A percentile compares a stretch with the other conserved stretches of the same genome.
Conservation (phyloP, 2,888 invertebrate genomes). For the Drosophila nigricruria region DNA sequence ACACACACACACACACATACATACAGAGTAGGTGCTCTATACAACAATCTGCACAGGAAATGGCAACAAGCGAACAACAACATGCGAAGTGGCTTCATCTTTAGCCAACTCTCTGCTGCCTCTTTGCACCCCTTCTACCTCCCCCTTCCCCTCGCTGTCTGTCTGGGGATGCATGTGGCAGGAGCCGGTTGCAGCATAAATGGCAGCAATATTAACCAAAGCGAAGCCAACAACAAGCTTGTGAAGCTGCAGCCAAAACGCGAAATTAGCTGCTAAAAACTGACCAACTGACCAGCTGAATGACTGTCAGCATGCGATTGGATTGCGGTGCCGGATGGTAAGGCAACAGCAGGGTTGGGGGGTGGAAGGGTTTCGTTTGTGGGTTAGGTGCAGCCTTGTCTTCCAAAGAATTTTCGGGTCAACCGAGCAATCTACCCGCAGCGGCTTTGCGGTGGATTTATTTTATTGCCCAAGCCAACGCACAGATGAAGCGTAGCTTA, state of each 20-base stretch:
- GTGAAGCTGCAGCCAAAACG: constrained; percentile 32
- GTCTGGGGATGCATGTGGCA: constrained; percentile 20
- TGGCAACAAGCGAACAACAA: constrained; percentile 57
- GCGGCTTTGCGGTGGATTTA: constrained; percentile 79
- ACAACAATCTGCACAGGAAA: constrained; percentile 52
- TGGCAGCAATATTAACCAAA: constrained; percentile 52
- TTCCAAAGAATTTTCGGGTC: constrained; percentile 58
- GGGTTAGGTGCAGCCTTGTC: constrained; percentile 3
- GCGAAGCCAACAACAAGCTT: constrained; percentile 31
- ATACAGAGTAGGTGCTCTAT: constrained; percentile 6
- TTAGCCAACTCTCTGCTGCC: neutral
- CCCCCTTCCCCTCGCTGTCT: neutral
- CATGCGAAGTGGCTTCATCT: constrained; percentile 47
- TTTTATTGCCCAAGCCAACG: constrained; percentile 66
- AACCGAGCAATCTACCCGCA: constrained; percentile 75
- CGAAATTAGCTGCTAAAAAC: constrained; percentile 60
- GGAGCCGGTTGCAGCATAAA: constrained; percentile 47
- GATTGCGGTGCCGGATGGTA: neutral
- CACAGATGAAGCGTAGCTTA: constrained; percentile 37
- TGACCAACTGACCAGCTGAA: constrained; percentile 34
- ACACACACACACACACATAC: neutral
- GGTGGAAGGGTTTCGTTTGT: neutral
- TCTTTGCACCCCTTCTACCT: neutral
- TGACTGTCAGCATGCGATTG: constrained; percentile 49
- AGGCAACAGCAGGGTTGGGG: neutral